Conservation (phyloP, 2,113 vertebrate genomes). For the Furnarius figulus region DNA sequence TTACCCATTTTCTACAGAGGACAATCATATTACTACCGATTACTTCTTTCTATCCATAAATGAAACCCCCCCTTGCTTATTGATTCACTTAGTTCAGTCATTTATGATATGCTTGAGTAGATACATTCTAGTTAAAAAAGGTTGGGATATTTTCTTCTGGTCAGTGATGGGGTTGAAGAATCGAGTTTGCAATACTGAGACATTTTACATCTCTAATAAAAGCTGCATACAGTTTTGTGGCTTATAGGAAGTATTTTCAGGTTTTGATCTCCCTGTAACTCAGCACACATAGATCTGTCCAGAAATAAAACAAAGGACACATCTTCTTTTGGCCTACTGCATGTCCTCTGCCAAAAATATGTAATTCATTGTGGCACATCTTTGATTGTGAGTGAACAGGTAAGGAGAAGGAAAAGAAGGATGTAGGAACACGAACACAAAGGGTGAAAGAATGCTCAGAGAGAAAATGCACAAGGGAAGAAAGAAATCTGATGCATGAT, state of each 20-base stretch:
- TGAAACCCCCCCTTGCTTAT: conserved; percentile 22
- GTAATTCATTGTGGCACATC: neutral
- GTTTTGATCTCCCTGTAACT: neutral
- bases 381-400: neutral
- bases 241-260: neutral
- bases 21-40: conserved; percentile 55
- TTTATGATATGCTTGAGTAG: conserved; percentile 44
- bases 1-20: conserved; percentile 50
- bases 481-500: neutral
- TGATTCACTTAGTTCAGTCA: conserved; percentile 53
- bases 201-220: conserved; percentile 21
- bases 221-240: neutral
- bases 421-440: neutral
- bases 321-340: neutral
- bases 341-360: neutral
- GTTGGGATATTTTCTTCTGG: neutral
- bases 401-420: neutral
- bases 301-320: neutral
- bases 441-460: neutral
- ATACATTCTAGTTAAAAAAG: conserved; percentile 28
- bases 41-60: conserved; percentile 41
- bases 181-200: neutral
- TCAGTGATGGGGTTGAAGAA: neutral
- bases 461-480: neutral
- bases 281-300: neutral